Base-by-base conservation (phyloP, 2,113 vertebrate genomes). In the Stomatorhinus ivindoensis region DNA sequence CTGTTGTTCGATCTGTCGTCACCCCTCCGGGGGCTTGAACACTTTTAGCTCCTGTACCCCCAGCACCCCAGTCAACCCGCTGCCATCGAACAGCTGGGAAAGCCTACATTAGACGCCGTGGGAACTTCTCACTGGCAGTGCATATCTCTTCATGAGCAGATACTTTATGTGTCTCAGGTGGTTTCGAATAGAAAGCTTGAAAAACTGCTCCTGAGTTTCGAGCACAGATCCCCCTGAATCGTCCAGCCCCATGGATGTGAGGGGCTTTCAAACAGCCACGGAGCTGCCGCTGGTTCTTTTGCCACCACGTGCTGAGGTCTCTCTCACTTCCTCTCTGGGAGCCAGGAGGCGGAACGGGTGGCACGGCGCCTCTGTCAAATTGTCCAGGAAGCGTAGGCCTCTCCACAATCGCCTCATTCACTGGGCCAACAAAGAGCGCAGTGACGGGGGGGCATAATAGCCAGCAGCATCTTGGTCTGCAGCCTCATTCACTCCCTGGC, bases 391-490 rank as follows among this genome's bases (percentile, higher is more conserved):
- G 47, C 1, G 24, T 3, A 48, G 27, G 50, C 7, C 85, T 35
- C 21, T 27, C 17, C 31, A 87, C 85, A 53, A 39, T 87, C 39
- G 55, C 35, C 35, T 4, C 87, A 87, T 65, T 65, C 55, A 65
- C 42, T 31, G 51, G 46, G n/a, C 11, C 24, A n/a, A 86, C 85
- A 53, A 86, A 51, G 31, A 87, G 50, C 31, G 17, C 50, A 55
- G 85, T 87, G 50, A 87, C 85, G 21, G 48, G 24, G 50, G 31
- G 42, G 53, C 85, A 55, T 87, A 55, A 87, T 39, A 55, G 50
- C 8, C 44, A 53, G 85, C 85, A 87, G 91, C 84, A 89, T 89
- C 89, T 73, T 89, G 86, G 87, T 90, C 46, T 27, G 61, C 35
- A 39, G 61, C 10, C 1, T 87, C 58, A 89, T 89, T 89, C 85